Percentiles rank a stretch among this genome's conserved stretches.
These are phyloP conservation scores for Poeciliopsis occidentalis DNA, from an alignment of 2,113 vertebrate genomes.

Conservation along the genomic window DNA sequence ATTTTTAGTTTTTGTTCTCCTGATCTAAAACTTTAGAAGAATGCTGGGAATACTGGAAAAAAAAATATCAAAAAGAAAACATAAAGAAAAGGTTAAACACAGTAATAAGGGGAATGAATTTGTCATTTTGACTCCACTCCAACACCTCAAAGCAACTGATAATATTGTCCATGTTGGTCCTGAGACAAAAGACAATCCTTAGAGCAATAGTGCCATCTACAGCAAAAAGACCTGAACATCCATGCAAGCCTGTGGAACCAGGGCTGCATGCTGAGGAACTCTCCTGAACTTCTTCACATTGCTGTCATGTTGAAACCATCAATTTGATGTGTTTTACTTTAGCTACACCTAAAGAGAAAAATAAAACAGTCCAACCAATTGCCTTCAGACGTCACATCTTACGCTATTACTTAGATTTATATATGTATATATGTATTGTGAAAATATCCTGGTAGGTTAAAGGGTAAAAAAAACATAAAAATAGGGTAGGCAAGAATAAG, in stretches of 20 bases:
- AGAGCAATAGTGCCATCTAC: slow-evolving; percentile 80
- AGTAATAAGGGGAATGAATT: slow-evolving; percentile 48
- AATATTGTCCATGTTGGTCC: slow-evolving; percentile 44
- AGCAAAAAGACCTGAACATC: slow-evolving; percentile 45
- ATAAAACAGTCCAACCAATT: too few species aligned
- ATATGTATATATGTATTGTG: too few species aligned
- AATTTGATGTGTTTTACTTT: too few species aligned
- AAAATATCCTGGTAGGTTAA: too few species aligned
- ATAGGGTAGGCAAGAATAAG: too few species aligned
- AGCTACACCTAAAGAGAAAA: too few species aligned
- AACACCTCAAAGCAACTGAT: slow-evolving; percentile 50
- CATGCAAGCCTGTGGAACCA: background rate
- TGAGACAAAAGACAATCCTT: slow-evolving; percentile 47
- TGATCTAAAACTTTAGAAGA: slow-evolving; percentile 31
- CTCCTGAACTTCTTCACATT: background rate
- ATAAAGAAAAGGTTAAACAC: slow-evolving; percentile 39
- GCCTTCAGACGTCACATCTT: too few species aligned
- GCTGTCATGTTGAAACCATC: too few species aligned
- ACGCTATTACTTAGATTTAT: too few species aligned
- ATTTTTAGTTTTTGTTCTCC: slow-evolving; percentile 26
- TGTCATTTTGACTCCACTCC: slow-evolving; percentile 52
- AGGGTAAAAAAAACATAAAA: too few species aligned
- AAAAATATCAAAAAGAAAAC: slow-evolving; percentile 16
- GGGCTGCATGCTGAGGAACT: background rate
- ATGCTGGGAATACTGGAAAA: background rate